Base-by-base conservation (phyloP, 2,888 invertebrate genomes). In the Drosophila bunnanda region DNA sequence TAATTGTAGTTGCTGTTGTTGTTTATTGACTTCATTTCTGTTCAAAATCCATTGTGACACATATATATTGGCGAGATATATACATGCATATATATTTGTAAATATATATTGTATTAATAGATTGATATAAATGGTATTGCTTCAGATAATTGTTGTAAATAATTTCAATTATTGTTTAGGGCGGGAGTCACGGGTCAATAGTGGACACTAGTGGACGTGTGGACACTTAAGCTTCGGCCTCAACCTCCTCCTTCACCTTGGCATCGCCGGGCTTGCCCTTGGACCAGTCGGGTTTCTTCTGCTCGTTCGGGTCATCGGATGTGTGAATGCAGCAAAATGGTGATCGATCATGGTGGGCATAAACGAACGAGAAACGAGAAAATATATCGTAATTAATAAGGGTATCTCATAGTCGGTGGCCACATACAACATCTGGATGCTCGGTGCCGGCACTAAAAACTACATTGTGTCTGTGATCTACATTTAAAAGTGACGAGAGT, bases 211-310 rank as follows among this genome's bases (percentile, higher is more conserved):
- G 77, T 87, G 81, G 81, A 81, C 82, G 86, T 75, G 87, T 75
- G 90, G 83, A 89, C 90, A 89, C 93, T 96, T 95, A 96, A 95
- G 96, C 96, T 94, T 97, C 96, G 93, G 95, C 95, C 93, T 94
- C 95, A 93, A 95, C 95, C 93, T 95, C 97, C 94, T 96, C 96
- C 94, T 96, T 96, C 94, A 95, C 95, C 96, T 97, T 96, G 93
- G 95, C 95, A 91, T 97, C 97, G 92, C 96, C 96, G 92, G 95
- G 95, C 93, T 97, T 97, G 93, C 95, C 95, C 95, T 97, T 97
- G 93, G 97, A 97, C 97, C 97, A 97, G 94, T 97, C 97, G 91
- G 97, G 97, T 93, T 97, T 97, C 94, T 97, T 97, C 97, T 97
- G 96, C 91, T 94, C 94, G 48, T 56, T 36, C 10, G 52, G 20